Percentiles rank a stretch among this genome's conserved stretches.
These are phyloP conservation scores for Dallia pectoralis DNA, from an alignment of 2,797 vertebrate species.

Conservation along the genomic window DNA sequence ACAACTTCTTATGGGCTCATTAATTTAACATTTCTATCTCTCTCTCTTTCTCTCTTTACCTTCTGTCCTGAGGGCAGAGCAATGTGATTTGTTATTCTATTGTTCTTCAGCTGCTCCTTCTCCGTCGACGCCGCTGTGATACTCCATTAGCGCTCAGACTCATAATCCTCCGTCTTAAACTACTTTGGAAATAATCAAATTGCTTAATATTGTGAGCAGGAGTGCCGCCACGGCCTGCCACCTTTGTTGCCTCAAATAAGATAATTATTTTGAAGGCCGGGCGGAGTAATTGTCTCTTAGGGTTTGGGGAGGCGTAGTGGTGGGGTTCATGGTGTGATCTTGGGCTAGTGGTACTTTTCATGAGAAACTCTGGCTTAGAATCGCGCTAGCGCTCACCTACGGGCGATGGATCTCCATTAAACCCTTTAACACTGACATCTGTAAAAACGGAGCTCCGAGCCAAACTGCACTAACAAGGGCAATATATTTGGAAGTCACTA, in stretches of 20 bases:
- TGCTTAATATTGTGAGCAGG: conserved; percentile 26
- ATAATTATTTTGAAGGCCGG: conserved; percentile 56
- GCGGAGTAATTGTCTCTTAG: conserved; percentile 30
- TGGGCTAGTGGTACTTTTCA: conserved; percentile 60
- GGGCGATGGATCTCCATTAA: conserved; percentile 78
- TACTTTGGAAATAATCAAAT: conserved; percentile 55
- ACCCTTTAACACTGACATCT: conserved; percentile 74
- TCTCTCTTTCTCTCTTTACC: conserved; percentile 81
- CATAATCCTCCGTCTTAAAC: conserved; percentile 56
- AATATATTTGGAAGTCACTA: conserved; percentile 77
- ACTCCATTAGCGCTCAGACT: conserved; percentile 75
- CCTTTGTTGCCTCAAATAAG: conserved; percentile 59
- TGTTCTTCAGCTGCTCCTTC: conserved; percentile 58
- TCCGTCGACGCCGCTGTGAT: conserved; percentile 70
- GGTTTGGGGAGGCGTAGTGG: conserved; percentile 34
- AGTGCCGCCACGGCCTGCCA: conserved; percentile 54
- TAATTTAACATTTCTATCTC: conserved; percentile 94
- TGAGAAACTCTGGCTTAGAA: conserved; percentile 45
- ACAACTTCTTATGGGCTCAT: conserved; percentile 97
- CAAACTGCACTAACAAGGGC: conserved; percentile 78
- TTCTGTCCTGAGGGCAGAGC: conserved; percentile 91
- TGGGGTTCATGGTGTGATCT: conserved; percentile 13
- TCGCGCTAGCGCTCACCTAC: conserved; percentile 46
- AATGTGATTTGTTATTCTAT: conserved; percentile 90
- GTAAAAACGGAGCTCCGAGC: conserved; percentile 69